Evolutionary conservation across 2,113 vertebrate genomes (phyloP), one percentile per base, ranked within the genome.

Genomic region (Andinoacara biseriatus): DNA sequence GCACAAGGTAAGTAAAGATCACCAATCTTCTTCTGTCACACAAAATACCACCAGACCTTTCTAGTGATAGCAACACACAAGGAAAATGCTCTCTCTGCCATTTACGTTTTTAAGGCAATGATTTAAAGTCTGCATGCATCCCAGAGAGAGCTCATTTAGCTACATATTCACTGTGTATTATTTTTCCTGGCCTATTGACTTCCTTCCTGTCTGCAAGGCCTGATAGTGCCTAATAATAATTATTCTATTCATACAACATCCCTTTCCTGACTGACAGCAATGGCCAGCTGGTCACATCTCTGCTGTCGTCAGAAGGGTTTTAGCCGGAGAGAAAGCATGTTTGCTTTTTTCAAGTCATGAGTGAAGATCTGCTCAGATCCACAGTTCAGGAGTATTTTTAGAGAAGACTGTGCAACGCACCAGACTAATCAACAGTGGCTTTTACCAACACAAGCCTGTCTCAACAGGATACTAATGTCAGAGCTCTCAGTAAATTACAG

Each of bases 1-100:
- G 89, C 81, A 14, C 95, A 91, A 95, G 97, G 98, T 99, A 91
- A 56, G 29, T 10, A 15, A 76, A 60, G 74, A 67, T 74, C 81
- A 76, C 74, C 52, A 9, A 43, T 82, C 26, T 57, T 54, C 10
- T 35, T 84, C 72, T 56, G 49, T 83, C 24, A 38, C 5, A 29
- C 67, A 33, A 31, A 72, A 33, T 72, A 54, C 26, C 18, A 33
- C 26, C 31, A 79, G 87, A 81, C 33, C 57, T 84, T 87, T 86
- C 46, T 72, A 82, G 14, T 4, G 58, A 69, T 13, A 60, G 57
- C 14, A 15, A 20, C 17, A 8, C 40, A 46, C 62, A 75, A 29
- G 35, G 63, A 72, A 82, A 76, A 1, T 2, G 24, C 65, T 60
- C 31, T 61, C 29, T 58, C 33, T 60, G 33, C 76, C 59, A 40